Conservation (phyloP, 2,888 invertebrate species). For the Nephrotoma guestfalica region DNA sequence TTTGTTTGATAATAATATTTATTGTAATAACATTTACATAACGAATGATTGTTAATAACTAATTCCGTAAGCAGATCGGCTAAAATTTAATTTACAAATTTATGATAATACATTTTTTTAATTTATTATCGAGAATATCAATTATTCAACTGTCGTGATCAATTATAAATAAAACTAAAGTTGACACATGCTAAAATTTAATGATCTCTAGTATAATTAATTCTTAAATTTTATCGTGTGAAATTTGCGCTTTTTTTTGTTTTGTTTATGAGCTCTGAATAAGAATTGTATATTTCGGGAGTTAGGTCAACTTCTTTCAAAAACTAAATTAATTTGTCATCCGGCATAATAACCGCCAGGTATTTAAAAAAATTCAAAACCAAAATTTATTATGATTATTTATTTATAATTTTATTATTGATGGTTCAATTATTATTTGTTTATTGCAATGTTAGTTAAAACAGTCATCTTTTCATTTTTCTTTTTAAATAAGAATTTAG, state of each 20-base stretch:
- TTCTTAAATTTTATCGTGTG: neutral
- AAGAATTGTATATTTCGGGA: neutral
- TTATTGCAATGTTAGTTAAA: no score
- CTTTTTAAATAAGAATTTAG: no score
- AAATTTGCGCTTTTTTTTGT: neutral
- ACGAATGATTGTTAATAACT: neutral
- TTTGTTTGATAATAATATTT: neutral
- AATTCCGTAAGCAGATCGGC: neutral
- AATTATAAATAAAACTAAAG: neutral
- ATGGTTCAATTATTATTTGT: no score
- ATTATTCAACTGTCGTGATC: neutral
- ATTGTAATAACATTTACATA: neutral
- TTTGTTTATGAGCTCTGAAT: neutral
- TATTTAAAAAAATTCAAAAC: no score
- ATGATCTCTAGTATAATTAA: neutral
- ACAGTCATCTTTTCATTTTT: no score
- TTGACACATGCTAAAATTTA: neutral
- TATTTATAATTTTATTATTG: no score
- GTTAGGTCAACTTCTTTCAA: neutral
- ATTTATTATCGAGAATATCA: neutral
- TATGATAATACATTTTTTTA: neutral
- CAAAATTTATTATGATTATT: no score
- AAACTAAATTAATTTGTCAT: no score
- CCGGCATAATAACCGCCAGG: no score
- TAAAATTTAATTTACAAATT: neutral